Conservation (phyloP, 2,113 vertebrate species). For the Arenaria interpres region DNA sequence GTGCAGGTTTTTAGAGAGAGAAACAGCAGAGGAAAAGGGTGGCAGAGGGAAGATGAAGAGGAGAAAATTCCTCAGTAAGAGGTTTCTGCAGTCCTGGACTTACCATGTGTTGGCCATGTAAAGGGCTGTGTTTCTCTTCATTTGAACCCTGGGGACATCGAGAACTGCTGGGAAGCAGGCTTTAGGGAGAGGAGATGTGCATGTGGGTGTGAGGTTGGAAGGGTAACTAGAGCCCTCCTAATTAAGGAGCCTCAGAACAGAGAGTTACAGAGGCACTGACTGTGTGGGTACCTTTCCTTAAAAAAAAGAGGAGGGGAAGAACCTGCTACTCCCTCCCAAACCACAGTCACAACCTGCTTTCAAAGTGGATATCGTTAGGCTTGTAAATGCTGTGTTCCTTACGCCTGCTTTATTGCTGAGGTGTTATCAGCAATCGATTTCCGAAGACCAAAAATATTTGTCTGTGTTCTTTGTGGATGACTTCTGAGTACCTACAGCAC, state of each 20-base stretch:
- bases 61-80: neutral
- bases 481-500: conserved; percentile 1
- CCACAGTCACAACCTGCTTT: neutral
- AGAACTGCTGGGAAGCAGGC: neutral
- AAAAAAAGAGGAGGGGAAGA: neutral
- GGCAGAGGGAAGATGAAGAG: neutral
- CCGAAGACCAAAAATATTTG: neutral
- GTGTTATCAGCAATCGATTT: neutral
- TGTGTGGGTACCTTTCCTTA: neutral
- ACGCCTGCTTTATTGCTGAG: neutral
- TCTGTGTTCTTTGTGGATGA: neutral
- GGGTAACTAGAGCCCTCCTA: neutral
- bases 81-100: neutral
- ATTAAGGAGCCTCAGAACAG: neutral
- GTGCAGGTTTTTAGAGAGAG: neutral
- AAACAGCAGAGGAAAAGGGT: neutral
- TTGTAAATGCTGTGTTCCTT: neutral
- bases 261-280: neutral
- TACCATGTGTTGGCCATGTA: neutral
- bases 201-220: neutral
- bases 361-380: neutral
- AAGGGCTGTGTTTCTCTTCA: neutral
- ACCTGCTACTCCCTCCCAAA: neutral
- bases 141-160: neutral
- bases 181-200: neutral